phyloP scores from a whole-genome alignment of 2,797 vertebrate species.

The Prunella strophiata region DNA sequence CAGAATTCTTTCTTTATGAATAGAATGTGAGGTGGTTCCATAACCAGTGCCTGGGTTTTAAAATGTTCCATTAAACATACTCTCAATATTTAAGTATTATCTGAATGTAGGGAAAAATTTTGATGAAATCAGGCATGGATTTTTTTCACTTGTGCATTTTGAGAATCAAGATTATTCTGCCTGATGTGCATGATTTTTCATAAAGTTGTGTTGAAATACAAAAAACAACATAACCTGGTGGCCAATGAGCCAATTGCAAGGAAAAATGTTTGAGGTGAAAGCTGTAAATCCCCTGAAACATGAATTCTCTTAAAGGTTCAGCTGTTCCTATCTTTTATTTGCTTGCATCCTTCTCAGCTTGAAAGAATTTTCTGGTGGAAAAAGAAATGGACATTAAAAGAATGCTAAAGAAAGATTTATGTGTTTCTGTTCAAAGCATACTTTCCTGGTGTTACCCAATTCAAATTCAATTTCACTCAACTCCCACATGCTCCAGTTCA shows the following conservation, averaged over 20 bases:
- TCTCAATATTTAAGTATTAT: conserved; percentile 4
- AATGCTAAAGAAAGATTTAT: not conserved
- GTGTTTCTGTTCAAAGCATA: not conserved
- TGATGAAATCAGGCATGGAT: not conserved
- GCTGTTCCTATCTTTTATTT: not conserved
- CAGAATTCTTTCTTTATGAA: not conserved
- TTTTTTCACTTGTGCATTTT: not conserved
- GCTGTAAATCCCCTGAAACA: not conserved
- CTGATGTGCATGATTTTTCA: not conserved
- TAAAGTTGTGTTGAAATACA: not conserved
- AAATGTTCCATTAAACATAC: conserved; percentile 2
- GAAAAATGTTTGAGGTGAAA: not conserved
- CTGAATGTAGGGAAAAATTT: not conserved
- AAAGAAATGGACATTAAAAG: not conserved
- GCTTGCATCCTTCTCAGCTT: not conserved
- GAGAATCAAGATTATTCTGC: not conserved
- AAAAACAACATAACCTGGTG: not conserved
- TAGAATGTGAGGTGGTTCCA: not conserved
- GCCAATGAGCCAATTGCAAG: not conserved
- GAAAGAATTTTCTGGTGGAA: not conserved
- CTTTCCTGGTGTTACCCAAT: not conserved
- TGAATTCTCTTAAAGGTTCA: not conserved
- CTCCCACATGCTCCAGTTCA: not conserved
- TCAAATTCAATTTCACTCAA: not conserved
- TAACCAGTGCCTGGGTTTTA: not conserved